Evolutionary conservation across 2,113 vertebrate species (phyloP), one percentile per base, ranked within the genome.

Genomic region (Sula dactylatra): DNA sequence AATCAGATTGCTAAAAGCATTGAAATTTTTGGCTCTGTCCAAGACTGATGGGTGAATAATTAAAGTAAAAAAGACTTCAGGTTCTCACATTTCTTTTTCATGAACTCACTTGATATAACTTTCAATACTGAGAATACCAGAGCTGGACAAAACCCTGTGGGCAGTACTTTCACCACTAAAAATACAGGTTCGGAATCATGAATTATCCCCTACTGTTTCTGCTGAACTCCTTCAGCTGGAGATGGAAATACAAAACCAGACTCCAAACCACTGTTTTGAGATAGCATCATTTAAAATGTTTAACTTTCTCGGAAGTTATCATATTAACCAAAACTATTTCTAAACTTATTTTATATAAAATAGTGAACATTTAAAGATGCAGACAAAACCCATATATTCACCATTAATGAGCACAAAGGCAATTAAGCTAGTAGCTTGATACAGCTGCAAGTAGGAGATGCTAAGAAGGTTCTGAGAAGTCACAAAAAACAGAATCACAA

Each of bases 51-150:
- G 56, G 90, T 92, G 76, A 95, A 96, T 93, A 94, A 93, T 93
- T 86, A 50, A 86, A 90, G 45, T 74, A 38, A 90, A 90, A 94
- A 85, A 55, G 49, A 42, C 49, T 91, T 56, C 49, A 85, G 67
- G 78, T 90, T 93, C 90, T 93, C 67, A 86, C 79, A 90, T 93
- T 92, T 72, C 71, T 94, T 92, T 88, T 81, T 81, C 76, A 67
- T 81, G n/a, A 74, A 59, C 74, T 93, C 79, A 74, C 36, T 96
- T 27, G 82, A 78, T 71, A 18, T 59, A 67, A 31, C 80, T 93
- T 95, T 58, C 67, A 93, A 21, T 74, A 78, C 16, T 81, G 82
- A 92, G 64, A 88, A 93, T 59, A 88, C 18, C 50, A 86, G 76
- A 67, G 38, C 67, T 50, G 85, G 71, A 55, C 50, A 88, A 95